Conservation (phyloP, 2,888 invertebrate species). For the Microctonus brassicae region DNA sequence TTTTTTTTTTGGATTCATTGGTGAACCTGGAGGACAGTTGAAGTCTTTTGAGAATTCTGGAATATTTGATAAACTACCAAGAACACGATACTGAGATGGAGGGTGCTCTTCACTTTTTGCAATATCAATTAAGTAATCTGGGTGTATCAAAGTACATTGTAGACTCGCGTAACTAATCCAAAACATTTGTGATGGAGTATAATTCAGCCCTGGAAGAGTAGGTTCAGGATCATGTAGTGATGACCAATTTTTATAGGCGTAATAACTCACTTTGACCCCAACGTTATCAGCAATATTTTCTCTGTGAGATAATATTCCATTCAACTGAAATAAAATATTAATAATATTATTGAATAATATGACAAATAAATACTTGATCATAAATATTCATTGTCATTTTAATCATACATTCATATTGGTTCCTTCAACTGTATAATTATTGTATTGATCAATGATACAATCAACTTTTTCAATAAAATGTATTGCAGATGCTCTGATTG, state of each 20-base stretch:
- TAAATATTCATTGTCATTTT: not conserved
- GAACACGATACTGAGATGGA: conserved; percentile 33
- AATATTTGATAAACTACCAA: conserved; percentile 29
- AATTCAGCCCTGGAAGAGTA: conserved; percentile 56
- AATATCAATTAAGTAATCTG: conserved; percentile 36
- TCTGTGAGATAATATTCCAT: conserved; percentile 25
- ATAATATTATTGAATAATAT: too few species aligned
- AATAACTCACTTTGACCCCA: conserved; percentile 71
- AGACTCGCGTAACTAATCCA: conserved; percentile 58
- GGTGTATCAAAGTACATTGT: conserved; percentile 45
- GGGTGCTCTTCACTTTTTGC: conserved; percentile 39
- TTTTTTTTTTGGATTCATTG: too few species aligned
- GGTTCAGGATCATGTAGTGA: conserved; percentile 46
- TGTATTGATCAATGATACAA: not conserved
- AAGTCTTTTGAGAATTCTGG: conserved; percentile 37
- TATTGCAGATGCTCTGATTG: too few species aligned
- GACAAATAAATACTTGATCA: not conserved
- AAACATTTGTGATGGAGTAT: conserved; percentile 67
- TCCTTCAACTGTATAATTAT: not conserved
- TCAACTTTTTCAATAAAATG: not conserved
- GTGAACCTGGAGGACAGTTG: conserved; percentile 65
- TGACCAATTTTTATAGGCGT: conserved; percentile 63
- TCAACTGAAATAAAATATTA: conserved; percentile 24
- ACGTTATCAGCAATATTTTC: conserved; percentile 47
- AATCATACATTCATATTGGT: not conserved